A percentile compares a stretch with the other conserved stretches of the same genome.
phyloP scores from a whole-genome alignment of 2,113 vertebrate genomes.

The Chitala chitala region DNA sequence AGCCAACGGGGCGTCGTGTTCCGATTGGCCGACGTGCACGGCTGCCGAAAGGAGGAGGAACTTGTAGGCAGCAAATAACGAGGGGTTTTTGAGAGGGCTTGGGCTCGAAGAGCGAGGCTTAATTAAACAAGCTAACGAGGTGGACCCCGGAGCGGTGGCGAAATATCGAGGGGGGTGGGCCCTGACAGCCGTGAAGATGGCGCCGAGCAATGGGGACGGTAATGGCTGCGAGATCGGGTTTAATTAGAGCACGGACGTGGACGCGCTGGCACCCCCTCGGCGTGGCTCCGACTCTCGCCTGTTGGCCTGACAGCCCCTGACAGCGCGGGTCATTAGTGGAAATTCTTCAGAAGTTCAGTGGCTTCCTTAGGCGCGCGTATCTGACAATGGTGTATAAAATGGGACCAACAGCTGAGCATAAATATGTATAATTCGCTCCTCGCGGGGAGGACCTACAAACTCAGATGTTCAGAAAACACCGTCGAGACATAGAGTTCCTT shows the following conservation, averaged over 20 bases:
- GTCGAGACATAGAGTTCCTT: not conserved
- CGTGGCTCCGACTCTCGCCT: constrained; percentile 67
- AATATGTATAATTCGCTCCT: constrained; percentile 89
- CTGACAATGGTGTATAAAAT: constrained; percentile 98
- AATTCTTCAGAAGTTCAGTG: constrained; percentile 96
- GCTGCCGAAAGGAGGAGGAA: not conserved
- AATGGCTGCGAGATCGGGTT: constrained; percentile 98
- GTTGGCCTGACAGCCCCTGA: constrained; percentile 87
- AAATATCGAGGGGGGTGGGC: constrained; percentile 50
- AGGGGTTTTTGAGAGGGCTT: not conserved
- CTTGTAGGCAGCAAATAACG: not conserved
- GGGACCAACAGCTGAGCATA: constrained; percentile 89
- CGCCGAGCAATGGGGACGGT: constrained; percentile 84
- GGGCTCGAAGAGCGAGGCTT: constrained; percentile 6
- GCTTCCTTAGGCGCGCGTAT: constrained; percentile 97
- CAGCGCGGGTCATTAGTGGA: constrained; percentile 97
- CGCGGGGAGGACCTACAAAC: constrained; percentile 31
- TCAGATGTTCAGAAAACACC: not conserved
- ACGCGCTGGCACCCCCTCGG: constrained; percentile 79
- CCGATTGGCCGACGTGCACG: constrained; percentile 29
- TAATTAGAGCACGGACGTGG: constrained; percentile 92
- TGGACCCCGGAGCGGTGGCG: not conserved
- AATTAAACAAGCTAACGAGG: constrained; percentile 30
- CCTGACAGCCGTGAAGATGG: constrained; percentile 77
- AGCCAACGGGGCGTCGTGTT: not conserved